Base-by-base conservation (phyloP, 2,113 vertebrate species). In the Athene cunicularia region DNA sequence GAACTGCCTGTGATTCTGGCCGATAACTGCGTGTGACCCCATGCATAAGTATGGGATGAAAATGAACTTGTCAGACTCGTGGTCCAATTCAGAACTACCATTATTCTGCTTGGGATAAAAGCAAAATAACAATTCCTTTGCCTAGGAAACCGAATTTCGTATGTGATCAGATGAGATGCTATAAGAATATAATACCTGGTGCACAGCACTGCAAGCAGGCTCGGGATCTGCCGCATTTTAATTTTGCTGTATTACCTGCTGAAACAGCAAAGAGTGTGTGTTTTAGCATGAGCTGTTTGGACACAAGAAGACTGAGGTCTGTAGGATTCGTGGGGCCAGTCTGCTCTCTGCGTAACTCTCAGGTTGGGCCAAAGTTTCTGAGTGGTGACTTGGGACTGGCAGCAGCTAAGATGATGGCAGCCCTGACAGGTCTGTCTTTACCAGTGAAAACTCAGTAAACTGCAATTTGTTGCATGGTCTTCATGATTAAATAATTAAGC, bases 401-500 rank as follows among this genome's bases (percentile, higher is more conserved):
- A 72, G 68, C 30, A 64, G 52, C 33, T 24, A 13, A 56, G 37
- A 52, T 0, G 18, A 50, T 12, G 85, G 33, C 64, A 60, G 17
- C 20, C 35, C 53, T 53, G 58, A 41, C 58, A 73, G 62, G 15
- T 79, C 86, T 10, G 11, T 18, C 64, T 56, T 90, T n/a, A 70
- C 60, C 26, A 35, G 30, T 11, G 32, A 66, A 92, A 91, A 56
- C 39, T 52, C 86, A 52, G 45, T 56, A 60, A 88, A 83, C 13
- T 62, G 71, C 63, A 85, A 83, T 83, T 86, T 80, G 35, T 62
- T 66, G 64, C 35, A 4, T 8, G 33, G 62, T 91, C 75, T 75
- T 91, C 75, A 41, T 56, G 58, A 88, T 60, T 83, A 91, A 95
- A 93, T 73, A 89, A 84, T 93, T 70, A 90, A 93, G 49, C 35